Conservation (phyloP, 2,888 invertebrate species). For the Polymixis lichenea region DNA sequence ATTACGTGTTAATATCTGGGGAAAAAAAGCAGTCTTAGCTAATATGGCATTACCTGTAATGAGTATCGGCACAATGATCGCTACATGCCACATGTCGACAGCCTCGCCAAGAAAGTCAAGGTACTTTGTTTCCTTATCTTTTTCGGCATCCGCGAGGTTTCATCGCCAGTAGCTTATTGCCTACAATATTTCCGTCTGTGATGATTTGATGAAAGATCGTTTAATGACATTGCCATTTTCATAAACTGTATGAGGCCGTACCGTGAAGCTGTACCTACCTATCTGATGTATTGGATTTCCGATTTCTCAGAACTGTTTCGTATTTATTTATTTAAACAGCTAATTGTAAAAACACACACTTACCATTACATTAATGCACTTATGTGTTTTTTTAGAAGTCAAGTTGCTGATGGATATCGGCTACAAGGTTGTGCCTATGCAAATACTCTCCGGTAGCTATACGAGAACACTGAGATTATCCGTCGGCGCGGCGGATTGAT, state of each 20-base stretch:
- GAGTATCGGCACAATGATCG: neutral
- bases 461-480: neutral
- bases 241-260: neutral
- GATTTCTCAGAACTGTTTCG: neutral
- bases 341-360: neutral
- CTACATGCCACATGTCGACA: neutral
- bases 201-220: neutral
- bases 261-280: no score
- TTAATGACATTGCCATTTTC: neutral
- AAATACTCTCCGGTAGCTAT: slow-evolving; percentile 1
- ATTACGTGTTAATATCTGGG: no score
- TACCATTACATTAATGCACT: slow-evolving; percentile 3
- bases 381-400: neutral
- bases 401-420: neutral
- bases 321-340: no score
- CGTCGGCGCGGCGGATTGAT: neutral
- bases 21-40: neutral
- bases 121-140: neutral
- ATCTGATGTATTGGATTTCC: neutral
- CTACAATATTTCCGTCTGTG: neutral
- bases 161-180: neutral
- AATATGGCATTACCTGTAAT: neutral
- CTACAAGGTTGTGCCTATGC: neutral
- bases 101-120: neutral
- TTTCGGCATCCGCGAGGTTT: neutral